Evolutionary conservation across 2,888 invertebrate species (phyloP), one percentile per base, ranked within the genome.

Genomic region (Iphiclides podalirius): DNA sequence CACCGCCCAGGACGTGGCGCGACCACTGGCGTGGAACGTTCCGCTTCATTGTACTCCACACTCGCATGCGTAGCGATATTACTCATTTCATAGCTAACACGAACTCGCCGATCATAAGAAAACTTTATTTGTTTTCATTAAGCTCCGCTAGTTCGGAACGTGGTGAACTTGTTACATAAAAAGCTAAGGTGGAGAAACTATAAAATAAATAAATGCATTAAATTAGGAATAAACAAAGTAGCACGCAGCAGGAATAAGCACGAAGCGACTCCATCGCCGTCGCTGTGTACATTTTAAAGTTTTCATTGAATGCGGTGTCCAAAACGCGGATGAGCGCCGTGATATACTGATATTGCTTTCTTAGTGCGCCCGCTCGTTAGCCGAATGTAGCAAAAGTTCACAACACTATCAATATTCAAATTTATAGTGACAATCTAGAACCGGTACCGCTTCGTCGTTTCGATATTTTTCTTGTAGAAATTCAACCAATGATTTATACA

Each of bases 281-380:
- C 69, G 20, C 58, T 78, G 78, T 75, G 61, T 60, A 46, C 57
- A 57, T 70, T 71, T 67, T 58, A 70, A 66, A 75, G 64, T 74
- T 73, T 78, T 75, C 78, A 76, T 70, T 72, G 75, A 75, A 71
- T 64, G 67, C 61, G 64, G 64, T 63, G 71, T 72, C 77, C 75
- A 58, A 79, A 76, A 75, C 71, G 76, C 78, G 75, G 80, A 80
- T 77, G 79, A 72, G 70, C 68, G 54, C 54, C 39, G 81, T 87
- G 82, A 86, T 84, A 81, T 86, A 86, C 79, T 77, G 86, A 75
- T 80, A 84, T 82, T 75, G 72, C 71, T 75, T 79, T 78, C 79
- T 77, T 79, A 73, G 74, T 72, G 74, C 64, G 58, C 67, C 59
- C 67, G 73, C 74, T 83, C 77, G 80, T 84, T 84, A 81, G 73